Evolutionary conservation across 2,113 vertebrate genomes (phyloP).

Genomic region (Corythornis vintsioides): DNA sequence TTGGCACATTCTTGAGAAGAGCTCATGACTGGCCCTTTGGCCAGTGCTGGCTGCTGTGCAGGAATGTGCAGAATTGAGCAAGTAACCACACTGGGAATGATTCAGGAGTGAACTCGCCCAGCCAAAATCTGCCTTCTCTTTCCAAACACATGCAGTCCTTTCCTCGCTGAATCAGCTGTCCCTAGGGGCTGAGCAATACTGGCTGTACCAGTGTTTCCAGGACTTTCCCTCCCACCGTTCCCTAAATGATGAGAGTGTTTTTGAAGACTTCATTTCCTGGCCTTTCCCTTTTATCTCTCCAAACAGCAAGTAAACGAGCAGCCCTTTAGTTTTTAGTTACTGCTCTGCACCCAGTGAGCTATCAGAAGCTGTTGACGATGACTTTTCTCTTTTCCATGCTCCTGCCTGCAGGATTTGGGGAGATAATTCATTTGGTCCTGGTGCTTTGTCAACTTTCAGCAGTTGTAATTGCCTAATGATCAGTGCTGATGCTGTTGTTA

Average conservation of each 20-base stretch:
- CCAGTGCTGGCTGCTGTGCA: accelerated
- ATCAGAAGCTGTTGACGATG: conserved; percentile 22
- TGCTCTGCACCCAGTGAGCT: conserved; percentile 36
- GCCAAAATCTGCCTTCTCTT: conserved; percentile 8
- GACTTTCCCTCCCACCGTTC: conserved; percentile 60
- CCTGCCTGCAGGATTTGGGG: conserved; percentile 50
- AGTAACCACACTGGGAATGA: not conserved
- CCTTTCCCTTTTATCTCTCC: conserved; percentile 57
- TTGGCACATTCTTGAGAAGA: not conserved
- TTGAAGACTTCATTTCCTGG: conserved; percentile 55
- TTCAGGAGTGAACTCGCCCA: not conserved
- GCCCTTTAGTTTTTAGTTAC: conserved; percentile 43
- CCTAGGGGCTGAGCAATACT: conserved; percentile 66
- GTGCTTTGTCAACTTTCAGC: conserved; percentile 56
- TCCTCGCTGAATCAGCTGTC: conserved; percentile 56
- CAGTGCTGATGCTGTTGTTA: conserved; percentile 59
- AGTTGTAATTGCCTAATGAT: conserved; percentile 64
- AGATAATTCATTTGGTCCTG: conserved; percentile 62
- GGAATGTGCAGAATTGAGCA: not conserved
- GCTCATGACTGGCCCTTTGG: not conserved
- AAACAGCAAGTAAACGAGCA: conserved; percentile 36
- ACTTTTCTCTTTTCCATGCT: conserved; percentile 28
- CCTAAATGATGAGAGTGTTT: conserved; percentile 37
- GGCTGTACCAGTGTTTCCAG: conserved; percentile 59
- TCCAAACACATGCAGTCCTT: not conserved